A percentile compares a stretch with the other conserved stretches of the same genome.
These are phyloP conservation scores for Panagrolaimus sp. DNA, from an alignment of 1,140 invertebrate species.

Conservation along the genomic window DNA sequence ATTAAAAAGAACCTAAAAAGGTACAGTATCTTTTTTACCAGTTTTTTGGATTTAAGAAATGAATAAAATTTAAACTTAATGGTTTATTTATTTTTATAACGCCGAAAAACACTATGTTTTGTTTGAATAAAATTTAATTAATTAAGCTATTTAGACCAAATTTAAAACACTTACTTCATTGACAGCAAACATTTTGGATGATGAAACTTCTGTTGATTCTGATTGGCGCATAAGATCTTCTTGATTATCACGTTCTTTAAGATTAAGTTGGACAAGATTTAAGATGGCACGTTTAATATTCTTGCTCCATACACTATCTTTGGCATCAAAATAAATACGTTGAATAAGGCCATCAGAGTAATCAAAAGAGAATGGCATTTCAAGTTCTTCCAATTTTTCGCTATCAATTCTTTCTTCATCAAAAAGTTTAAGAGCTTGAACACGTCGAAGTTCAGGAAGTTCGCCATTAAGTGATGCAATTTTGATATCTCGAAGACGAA, in stretches of 20 bases:
- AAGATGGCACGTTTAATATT: constrained; percentile 34
- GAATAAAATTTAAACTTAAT: too few species aligned
- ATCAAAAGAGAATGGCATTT: constrained; percentile 28
- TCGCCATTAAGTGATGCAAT: not conserved
- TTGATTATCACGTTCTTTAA: constrained; percentile 21
- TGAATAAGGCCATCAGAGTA: constrained; percentile 30
- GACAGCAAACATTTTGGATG: too few species aligned
- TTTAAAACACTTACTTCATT: too few species aligned
- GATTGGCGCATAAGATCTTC: too few species aligned
- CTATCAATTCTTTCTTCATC: constrained; percentile 3
- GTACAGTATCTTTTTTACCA: too few species aligned
- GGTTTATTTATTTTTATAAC: too few species aligned
- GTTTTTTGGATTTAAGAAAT: too few species aligned
- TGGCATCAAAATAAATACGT: constrained; percentile 23
- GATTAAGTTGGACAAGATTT: constrained; percentile 33
- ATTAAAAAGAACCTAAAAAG: too few species aligned
- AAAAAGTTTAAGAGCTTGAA: not conserved
- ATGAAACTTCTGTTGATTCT: too few species aligned
- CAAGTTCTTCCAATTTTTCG: constrained; percentile 18
- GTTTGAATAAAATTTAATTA: too few species aligned
- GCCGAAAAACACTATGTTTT: too few species aligned
- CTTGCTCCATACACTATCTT: constrained; percentile 30
- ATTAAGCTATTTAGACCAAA: too few species aligned
- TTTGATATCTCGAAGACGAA: not conserved
- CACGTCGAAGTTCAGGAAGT: constrained; percentile 1